These are phyloP conservation scores for Artemisiospiza belli DNA, from an alignment of 2,113 vertebrate genomes.

Conservation along the genomic window DNA sequence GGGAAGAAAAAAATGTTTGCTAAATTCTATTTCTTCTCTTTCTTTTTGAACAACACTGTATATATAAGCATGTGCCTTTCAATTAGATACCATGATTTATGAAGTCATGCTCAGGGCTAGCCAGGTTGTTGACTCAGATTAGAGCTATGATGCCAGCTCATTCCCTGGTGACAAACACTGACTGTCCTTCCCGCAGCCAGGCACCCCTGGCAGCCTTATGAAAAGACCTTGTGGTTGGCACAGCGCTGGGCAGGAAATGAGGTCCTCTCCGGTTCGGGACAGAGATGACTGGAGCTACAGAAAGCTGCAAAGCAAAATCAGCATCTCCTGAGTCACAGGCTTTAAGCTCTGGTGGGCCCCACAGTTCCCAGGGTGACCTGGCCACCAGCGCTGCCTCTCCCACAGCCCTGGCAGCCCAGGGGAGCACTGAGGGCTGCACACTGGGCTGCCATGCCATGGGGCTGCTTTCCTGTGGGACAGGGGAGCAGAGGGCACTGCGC, in stretches of 20 bases:
- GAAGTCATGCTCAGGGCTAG: constrained; percentile 46
- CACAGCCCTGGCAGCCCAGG: neutral
- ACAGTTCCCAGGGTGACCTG: neutral
- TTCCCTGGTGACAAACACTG: constrained; percentile 65
- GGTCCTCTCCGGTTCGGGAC: constrained; percentile 55
- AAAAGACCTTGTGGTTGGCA: constrained; percentile 63
- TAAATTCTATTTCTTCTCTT: neutral
- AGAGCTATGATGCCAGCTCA: constrained; percentile 53
- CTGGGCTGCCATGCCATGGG: fast-evolving
- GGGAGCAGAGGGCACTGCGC: neutral
- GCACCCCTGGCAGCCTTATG: constrained; percentile 58
- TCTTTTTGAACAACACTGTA: neutral
- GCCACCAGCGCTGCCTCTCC: neutral
- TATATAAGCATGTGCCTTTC: constrained; percentile 34
- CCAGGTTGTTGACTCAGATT: constrained; percentile 66
- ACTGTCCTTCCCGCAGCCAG: constrained; percentile 54
- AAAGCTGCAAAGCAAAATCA: constrained; percentile 29
- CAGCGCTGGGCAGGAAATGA: constrained; percentile 60
- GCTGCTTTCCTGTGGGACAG: fast-evolving
- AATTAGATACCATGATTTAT: constrained; percentile 31
- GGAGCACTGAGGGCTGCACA: neutral
- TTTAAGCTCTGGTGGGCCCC: neutral
- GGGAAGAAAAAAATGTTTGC: neutral
- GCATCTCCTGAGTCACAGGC: constrained; percentile 45
- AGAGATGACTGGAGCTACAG: constrained; percentile 54